Conservation (phyloP, 2,888 invertebrate genomes). For the Calliopum simillimum region DNA sequence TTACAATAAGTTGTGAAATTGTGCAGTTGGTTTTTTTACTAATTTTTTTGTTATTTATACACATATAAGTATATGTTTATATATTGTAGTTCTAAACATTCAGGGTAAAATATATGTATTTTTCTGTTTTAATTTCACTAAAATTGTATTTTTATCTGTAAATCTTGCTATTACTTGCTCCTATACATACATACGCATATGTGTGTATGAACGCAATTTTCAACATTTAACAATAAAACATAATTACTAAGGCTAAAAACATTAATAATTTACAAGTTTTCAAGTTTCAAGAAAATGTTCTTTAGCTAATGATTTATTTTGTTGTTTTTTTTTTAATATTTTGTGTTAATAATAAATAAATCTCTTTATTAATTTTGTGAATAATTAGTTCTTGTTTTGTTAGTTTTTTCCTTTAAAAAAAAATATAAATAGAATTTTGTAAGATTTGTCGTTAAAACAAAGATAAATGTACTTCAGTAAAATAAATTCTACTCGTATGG, state of each 20-base stretch:
- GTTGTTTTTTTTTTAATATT: background rate
- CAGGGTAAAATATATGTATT: conserved; percentile 17
- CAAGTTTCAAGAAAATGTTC: too few relatives aligned
- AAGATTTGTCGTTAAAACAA: background rate
- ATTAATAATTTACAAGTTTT: too few relatives aligned
- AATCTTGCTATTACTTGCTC: too few relatives aligned
- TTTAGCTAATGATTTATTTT: too few relatives aligned
- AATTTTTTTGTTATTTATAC: conserved; percentile 9
- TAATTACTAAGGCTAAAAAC: too few relatives aligned
- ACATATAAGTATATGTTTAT: too few relatives aligned
- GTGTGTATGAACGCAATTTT: too few relatives aligned
- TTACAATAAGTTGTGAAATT: too few relatives aligned
- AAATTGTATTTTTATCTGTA: background rate
- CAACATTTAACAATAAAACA: too few relatives aligned
- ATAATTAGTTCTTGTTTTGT: too few relatives aligned
- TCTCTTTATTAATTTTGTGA: conserved; percentile 26
- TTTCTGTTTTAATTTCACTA: background rate
- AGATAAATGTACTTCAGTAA: too few relatives aligned
- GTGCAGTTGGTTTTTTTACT: background rate
- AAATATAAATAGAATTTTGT: conserved; percentile 1
- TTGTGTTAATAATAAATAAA: conserved; percentile 10
- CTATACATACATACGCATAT: too few relatives aligned
- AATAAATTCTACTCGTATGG: background rate
- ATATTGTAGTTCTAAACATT: conserved; percentile 7
- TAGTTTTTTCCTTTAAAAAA: background rate